Evolutionary conservation across 2,113 vertebrate genomes (phyloP), one percentile per base, ranked within the genome.

Genomic region (Albula glossodonta): DNA sequence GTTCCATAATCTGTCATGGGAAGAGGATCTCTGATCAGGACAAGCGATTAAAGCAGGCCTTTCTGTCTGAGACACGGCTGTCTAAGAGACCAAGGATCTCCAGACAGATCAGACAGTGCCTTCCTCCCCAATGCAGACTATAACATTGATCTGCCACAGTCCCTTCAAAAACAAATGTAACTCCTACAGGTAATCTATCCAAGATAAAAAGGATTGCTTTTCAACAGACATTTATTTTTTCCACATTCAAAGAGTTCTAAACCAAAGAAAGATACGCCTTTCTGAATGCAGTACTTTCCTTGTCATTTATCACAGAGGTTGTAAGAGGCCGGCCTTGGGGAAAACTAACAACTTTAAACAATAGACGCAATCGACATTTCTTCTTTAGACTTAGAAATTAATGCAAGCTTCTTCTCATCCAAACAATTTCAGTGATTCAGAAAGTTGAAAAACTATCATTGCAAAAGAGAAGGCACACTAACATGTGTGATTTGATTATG

Each of bases 1-100:
- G 98, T 98, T 12, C 98, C 98, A 0, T 98, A 97, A 93, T 98
- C 98, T 99, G 94, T n/a, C 66, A 91, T 56, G 1, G 86, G 50
- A 7, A 49, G 51, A 8, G 0, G 1, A 48, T 52, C 0, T 83
- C 79, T 86, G 66, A 83, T 78, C 49, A 13, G 52, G 52, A 48
- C 13, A 13, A 6, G 5, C 82, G 85, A 86, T 86, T 66, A 86
- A 77, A 77, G 25, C 50, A n/a, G 80, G 63, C 80, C 31, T 51
- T 49, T 80, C 49, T 87, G 70, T 81, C 79, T 48, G 51, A 13
- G 51, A 51, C 5, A 82, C 70, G 82, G 80, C 53, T 79, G 19
- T 88, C 78, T 83, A 57, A 51, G 57, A 51, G 79, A 57, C n/a
- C 60, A 57, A 78, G 53, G 11, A 57, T 86, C 83, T 82, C 60